Base-by-base conservation (phyloP, 2,113 vertebrate genomes). In the Scalopus aquaticus region DNA sequence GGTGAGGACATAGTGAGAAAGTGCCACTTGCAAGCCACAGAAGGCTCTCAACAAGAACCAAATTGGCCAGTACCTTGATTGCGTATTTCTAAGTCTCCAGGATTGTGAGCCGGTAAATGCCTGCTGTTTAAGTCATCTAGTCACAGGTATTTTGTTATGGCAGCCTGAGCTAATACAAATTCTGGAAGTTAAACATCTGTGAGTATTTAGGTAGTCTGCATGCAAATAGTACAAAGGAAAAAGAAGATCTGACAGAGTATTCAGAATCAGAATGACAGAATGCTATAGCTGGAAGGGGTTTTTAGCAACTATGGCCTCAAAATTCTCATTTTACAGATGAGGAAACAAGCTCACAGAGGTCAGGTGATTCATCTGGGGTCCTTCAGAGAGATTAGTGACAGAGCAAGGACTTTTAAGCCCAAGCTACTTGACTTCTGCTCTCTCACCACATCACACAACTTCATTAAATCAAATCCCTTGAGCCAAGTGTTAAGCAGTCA, bases 311-410 rank as follows among this genome's bases (percentile, higher is more conserved):
- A 77, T 32, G 37, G 65, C 56, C 5, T 70, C 82, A 54, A 69
- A 90, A 32, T 19, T 83, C 79, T 91, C 30, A 64, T 54, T 88
- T 83, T 70, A 80, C n/a, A 88, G 28, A 85, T 7, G 65, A 95
- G 65, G 64, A 84, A 35, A 82, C 64, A 65, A 80, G 82, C 39
- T 85, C 85, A 76, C 39, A 49, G 73, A 88, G 44, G 74, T 76
- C 77, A 83, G 32, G 60, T 26, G 83, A 80, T 58, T 67, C 62
- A 73, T 89, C 56, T 77, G 69, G 60, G 60, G 42, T 49, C 79
- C 89, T 96, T 86, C 54, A 60, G 73, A 90, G 78, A 96, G 44
- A 83, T 74, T 13, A 78, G 81, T 19, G 35, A 85, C 42, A 84
- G 51, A 90, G 77, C 85, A 80, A 84, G 64, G 87, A 35, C 32